A percentile compares a stretch with the other conserved stretches of the same genome.
Evolutionary conservation across 92 coral and sea anemone genomes (phyloP).

Genomic region (Palythoa heliodiscus): DNA sequence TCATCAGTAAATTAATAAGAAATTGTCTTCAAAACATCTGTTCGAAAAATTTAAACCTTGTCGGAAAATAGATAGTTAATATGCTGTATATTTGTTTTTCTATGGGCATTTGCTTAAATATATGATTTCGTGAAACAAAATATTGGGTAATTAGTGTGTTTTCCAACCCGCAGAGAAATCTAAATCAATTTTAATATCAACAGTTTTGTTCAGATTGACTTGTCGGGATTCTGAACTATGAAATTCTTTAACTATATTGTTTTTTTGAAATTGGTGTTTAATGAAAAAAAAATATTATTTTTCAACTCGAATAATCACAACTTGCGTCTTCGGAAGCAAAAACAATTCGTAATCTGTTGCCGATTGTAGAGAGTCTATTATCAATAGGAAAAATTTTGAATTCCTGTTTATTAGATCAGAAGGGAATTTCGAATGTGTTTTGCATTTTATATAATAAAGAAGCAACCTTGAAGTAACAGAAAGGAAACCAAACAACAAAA

Average conservation of each 20-base stretch:
- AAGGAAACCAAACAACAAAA: slow-evolving; percentile 21
- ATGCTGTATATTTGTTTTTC: neutral
- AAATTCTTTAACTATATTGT: neutral
- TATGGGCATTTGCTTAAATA: neutral
- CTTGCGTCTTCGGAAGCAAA: slow-evolving; percentile 15
- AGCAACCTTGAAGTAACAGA: slow-evolving; percentile 9
- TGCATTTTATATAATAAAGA: slow-evolving; percentile 1
- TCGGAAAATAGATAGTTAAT: slow-evolving; percentile 1
- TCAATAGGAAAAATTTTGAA: neutral
- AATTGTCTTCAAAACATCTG: slow-evolving; percentile 32
- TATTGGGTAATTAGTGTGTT: neutral
- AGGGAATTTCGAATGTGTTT: slow-evolving; percentile 18
- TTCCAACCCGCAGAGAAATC: slow-evolving; percentile 15
- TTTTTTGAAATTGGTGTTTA: neutral
- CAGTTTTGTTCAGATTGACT: neutral
- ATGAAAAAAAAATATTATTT: neutral
- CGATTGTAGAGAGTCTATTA: neutral
- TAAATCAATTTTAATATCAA: slow-evolving; percentile 3
- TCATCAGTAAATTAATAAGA: slow-evolving; percentile 6
- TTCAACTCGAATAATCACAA: neutral
- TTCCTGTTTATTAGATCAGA: slow-evolving; percentile 34
- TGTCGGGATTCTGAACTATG: neutral
- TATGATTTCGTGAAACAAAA: neutral
- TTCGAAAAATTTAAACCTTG: neutral
- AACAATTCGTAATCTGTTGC: slow-evolving; percentile 1